Percentiles rank a stretch among this genome's conserved stretches.
Conservation (phyloP, 2,888 invertebrate species). For the Agriotes lineatus region DNA sequence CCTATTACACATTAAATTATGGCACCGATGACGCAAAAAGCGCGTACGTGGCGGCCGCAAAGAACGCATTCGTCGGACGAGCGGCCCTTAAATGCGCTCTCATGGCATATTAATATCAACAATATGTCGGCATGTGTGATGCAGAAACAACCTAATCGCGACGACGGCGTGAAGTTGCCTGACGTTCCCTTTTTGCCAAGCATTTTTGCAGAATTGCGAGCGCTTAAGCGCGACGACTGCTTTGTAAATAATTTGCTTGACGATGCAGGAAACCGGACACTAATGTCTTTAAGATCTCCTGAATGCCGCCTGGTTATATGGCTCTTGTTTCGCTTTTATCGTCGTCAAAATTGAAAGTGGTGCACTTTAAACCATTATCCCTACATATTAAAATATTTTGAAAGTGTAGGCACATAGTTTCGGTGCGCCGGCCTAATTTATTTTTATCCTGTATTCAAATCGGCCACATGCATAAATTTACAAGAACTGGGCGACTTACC, state of each 20-base stretch:
- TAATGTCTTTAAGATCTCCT: neutral
- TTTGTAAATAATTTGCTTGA: constrained; percentile 13
- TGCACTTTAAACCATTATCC: too few relatives aligned
- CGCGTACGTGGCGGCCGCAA: neutral
- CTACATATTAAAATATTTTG: too few relatives aligned
- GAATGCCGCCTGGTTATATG: too few relatives aligned
- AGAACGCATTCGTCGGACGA: neutral
- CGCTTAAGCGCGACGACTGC: constrained; percentile 12
- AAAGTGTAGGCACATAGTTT: too few relatives aligned
- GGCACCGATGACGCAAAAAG: constrained; percentile 15
- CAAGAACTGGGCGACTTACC: too few relatives aligned
- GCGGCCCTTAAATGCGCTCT: neutral
- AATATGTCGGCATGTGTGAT: constrained; percentile 2
- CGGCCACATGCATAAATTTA: too few relatives aligned
- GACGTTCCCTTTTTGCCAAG: constrained; percentile 2
- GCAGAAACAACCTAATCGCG: neutral
- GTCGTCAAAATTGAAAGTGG: too few relatives aligned
- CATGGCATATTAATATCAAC: constrained; percentile 8
- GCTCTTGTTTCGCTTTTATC: too few relatives aligned
- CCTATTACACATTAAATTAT: constrained; percentile 31
- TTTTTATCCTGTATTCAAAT: too few relatives aligned
- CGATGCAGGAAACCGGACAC: constrained; percentile 16
- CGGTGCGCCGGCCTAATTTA: too few relatives aligned
- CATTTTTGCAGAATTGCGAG: neutral
- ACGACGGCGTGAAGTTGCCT: constrained; percentile 17